Conservation (phyloP, 2,113 vertebrate genomes). For the Cololabis saira region DNA sequence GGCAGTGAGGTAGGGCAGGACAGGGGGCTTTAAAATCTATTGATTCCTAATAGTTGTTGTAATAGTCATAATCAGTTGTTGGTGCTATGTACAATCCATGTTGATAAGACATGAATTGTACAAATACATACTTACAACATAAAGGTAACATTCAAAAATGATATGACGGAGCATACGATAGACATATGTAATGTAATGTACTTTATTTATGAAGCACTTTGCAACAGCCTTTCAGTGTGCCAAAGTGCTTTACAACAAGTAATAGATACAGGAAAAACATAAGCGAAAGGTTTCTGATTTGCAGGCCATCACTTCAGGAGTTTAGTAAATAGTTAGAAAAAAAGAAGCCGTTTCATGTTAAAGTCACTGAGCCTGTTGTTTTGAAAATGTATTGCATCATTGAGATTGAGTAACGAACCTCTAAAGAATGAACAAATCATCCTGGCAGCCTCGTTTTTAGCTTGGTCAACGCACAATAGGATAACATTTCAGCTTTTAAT, state of each 20-base stretch:
- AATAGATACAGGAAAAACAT: too few species aligned
- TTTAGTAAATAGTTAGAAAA: slow-evolving; percentile 22
- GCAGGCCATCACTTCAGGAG: not conserved
- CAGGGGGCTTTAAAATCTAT: too few species aligned
- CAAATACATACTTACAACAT: too few species aligned
- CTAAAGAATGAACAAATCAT: slow-evolving; percentile 54
- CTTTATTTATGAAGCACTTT: too few species aligned
- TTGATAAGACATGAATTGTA: too few species aligned
- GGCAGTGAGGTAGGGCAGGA: too few species aligned
- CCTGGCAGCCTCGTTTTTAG: slow-evolving; percentile 43
- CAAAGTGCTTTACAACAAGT: too few species aligned
- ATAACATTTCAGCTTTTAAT: slow-evolving; percentile 58
- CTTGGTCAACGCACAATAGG: slow-evolving; percentile 51
- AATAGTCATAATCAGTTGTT: too few species aligned
- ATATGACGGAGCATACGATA: not conserved
- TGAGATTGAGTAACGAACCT: slow-evolving; percentile 58
- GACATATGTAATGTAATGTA: too few species aligned
- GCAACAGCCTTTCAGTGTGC: too few species aligned
- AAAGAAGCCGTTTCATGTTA: slow-evolving; percentile 40
- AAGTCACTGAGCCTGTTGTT: slow-evolving; percentile 39
- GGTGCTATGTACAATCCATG: too few species aligned
- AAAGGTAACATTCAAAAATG: not conserved
- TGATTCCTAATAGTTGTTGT: too few species aligned
- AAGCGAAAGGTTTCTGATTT: slow-evolving; percentile 17
- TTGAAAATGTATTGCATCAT: slow-evolving; percentile 49